These are phyloP conservation scores for Acanthopagrus latus DNA, from an alignment of 2,797 vertebrate genomes.

Conservation along the genomic window DNA sequence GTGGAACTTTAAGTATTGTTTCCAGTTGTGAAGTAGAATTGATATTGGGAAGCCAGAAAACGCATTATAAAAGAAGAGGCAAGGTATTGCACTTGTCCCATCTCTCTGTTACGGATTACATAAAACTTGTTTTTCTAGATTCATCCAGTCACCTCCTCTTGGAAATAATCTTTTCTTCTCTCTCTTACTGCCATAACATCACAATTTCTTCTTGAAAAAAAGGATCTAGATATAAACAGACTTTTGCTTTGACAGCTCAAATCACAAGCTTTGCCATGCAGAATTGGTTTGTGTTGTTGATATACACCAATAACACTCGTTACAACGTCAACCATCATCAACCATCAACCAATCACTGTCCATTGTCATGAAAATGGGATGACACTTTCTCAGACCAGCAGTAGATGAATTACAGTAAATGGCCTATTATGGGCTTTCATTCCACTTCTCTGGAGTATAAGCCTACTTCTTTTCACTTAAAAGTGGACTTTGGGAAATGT, in stretches of 20 bases:
- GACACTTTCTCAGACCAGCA: not conserved
- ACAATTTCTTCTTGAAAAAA: not conserved
- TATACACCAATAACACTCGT: too few relatives aligned
- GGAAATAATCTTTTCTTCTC: not conserved
- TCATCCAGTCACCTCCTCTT: conserved; percentile 9
- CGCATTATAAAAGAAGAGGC: not conserved
- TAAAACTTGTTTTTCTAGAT: conserved; percentile 32
- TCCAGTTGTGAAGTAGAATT: not conserved
- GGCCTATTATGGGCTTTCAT: conserved; percentile 25
- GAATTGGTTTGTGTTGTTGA: not conserved
- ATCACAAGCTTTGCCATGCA: not conserved
- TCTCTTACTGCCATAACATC: not conserved
- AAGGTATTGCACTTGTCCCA: conserved; percentile 17
- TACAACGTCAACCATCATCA: too few relatives aligned
- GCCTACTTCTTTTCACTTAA: conserved; percentile 51
- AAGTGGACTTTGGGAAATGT: conserved; percentile 53
- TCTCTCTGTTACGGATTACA: conserved; percentile 34
- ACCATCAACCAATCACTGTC: too few relatives aligned
- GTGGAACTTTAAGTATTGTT: not conserved
- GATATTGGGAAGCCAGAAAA: conserved; percentile 11
- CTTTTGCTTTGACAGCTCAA: not conserved
- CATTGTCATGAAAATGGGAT: too few relatives aligned
- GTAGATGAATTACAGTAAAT: conserved; percentile 59
- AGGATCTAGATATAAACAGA: not conserved
- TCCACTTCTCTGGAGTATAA: conserved; percentile 56